Percentiles rank a stretch among this genome's conserved stretches.
These are phyloP conservation scores for Chrysotoxum bicinctum DNA, from an alignment of 2,888 invertebrate genomes.

Conservation along the genomic window DNA sequence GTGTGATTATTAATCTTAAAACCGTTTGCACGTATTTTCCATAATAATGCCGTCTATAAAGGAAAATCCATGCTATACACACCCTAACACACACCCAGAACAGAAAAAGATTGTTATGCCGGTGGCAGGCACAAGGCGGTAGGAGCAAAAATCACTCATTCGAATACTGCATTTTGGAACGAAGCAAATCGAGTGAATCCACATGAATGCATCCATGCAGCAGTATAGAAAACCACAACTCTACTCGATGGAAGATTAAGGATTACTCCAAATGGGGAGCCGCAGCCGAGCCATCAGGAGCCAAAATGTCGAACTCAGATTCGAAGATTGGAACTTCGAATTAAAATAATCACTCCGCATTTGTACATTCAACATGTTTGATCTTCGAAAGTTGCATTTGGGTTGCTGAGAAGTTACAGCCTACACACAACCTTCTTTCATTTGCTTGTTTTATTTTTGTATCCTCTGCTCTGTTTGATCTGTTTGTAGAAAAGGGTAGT, in stretches of 20 bases:
- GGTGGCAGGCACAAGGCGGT: background rate
- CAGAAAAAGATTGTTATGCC: background rate
- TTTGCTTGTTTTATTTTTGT: no score
- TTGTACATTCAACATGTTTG: no score
- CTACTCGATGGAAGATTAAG: constrained; percentile 52
- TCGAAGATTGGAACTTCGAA: no score
- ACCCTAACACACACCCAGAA: background rate
- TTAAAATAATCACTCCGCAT: no score
- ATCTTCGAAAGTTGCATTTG: no score
- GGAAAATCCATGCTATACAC: background rate
- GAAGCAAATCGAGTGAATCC: constrained; percentile 69
- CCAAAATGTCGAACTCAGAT: background rate
- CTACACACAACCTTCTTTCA: no score
- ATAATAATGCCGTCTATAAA: constrained; percentile 36
- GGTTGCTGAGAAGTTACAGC: no score
- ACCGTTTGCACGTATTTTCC: constrained; percentile 29
- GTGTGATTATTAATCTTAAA: constrained; percentile 44
- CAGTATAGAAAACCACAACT: constrained; percentile 24
- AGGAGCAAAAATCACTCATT: constrained; percentile 60
- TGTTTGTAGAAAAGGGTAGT: no score
- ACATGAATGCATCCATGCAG: constrained; percentile 62
- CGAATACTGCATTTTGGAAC: constrained; percentile 64
- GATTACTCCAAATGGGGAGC: constrained; percentile 22
- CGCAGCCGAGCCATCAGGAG: background rate
- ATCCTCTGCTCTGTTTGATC: no score